phyloP scores from a whole-genome alignment of 2,113 vertebrate genomes.

The Scomber scombrus region DNA sequence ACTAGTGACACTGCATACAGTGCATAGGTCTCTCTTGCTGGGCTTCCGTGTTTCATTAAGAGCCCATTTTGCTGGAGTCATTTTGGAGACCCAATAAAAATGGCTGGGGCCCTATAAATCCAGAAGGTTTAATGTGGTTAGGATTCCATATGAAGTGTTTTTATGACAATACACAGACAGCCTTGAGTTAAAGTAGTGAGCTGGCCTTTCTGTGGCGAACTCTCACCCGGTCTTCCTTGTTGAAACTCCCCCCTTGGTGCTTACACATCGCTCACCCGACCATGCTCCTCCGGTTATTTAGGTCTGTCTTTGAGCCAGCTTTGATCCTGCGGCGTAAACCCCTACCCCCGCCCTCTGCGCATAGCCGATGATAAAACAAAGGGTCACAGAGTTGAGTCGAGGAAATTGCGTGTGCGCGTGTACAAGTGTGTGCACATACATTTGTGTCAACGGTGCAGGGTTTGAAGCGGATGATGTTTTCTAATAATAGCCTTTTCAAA shows the following conservation, averaged over 20 bases:
- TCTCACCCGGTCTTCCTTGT: slow-evolving; percentile 7
- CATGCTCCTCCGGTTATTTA: slow-evolving; percentile 52
- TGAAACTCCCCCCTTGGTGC: neutral
- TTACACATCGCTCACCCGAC: slow-evolving; percentile 43
- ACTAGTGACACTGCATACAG: slow-evolving; percentile 25
- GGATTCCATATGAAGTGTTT: slow-evolving; percentile 47
- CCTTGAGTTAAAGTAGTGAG: slow-evolving; percentile 30
- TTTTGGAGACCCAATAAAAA: slow-evolving; percentile 62
- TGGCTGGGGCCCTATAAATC: slow-evolving; percentile 59
- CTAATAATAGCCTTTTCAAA: slow-evolving; percentile 30
- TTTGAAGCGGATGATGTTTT: slow-evolving; percentile 20
- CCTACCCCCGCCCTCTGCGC: slow-evolving; percentile 16
- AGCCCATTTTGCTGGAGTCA: slow-evolving; percentile 60
- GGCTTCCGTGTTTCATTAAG: slow-evolving; percentile 59
- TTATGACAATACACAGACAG: slow-evolving; percentile 50
- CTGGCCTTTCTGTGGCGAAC: slow-evolving; percentile 8
- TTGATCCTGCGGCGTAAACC: slow-evolving; percentile 52
- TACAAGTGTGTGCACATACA: neutral
- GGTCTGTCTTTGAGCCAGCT: slow-evolving; percentile 49
- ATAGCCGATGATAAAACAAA: slow-evolving; percentile 52
- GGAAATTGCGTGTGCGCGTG: slow-evolving; percentile 29
- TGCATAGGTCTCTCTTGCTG: neutral
- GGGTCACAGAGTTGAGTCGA: slow-evolving; percentile 47
- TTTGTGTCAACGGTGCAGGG: neutral
- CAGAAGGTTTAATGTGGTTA: slow-evolving; percentile 47